A percentile compares a stretch with the other conserved stretches of the same genome.
These are phyloP conservation scores for Chesias legatella DNA, from an alignment of 2,888 invertebrate species.

Conservation along the genomic window DNA sequence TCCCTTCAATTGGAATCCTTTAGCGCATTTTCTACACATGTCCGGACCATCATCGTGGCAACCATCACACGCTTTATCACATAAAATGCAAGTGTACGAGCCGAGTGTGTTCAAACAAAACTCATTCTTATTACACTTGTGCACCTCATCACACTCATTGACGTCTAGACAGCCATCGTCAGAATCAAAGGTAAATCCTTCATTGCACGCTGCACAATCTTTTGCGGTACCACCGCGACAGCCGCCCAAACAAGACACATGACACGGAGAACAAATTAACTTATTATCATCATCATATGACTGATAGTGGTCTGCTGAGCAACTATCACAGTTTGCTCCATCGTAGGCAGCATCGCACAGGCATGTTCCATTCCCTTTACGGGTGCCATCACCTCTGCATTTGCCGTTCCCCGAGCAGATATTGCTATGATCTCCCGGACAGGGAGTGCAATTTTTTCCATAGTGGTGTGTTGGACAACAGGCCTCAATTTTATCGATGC, in stretches of 20 bases:
- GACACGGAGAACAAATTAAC: conserved; percentile 88
- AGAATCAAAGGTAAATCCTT: conserved; percentile 87
- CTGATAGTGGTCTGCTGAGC: conserved; percentile 86
- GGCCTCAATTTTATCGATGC: conserved; percentile 86
- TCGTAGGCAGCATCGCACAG: conserved; percentile 90
- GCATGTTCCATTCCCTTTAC: conserved; percentile 96
- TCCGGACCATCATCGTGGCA: conserved; percentile 96
- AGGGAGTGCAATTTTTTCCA: conserved; percentile 90
- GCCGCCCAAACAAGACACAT: conserved; percentile 87
- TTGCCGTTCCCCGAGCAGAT: conserved; percentile 92
- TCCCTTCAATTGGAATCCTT: conserved; percentile 85
- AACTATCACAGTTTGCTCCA: conserved; percentile 89
- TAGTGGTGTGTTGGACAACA: conserved; percentile 94
- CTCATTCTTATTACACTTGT: conserved; percentile 82
- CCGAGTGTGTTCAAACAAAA: conserved; percentile 96
- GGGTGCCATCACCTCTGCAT: conserved; percentile 91
- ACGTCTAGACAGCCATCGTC: conserved; percentile 91
- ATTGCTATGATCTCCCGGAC: conserved; percentile 85
- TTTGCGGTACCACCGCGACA: conserved; percentile 88
- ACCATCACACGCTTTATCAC: conserved; percentile 90
- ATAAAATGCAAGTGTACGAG: conserved; percentile 88
- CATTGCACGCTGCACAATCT: conserved; percentile 80
- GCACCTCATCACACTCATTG: conserved; percentile 87
- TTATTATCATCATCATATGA: conserved; percentile 87
- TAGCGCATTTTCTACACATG: conserved; percentile 91